These are phyloP conservation scores for Campylorhamphus procurvoides DNA, from an alignment of 2,113 vertebrate species.

Conservation along the genomic window DNA sequence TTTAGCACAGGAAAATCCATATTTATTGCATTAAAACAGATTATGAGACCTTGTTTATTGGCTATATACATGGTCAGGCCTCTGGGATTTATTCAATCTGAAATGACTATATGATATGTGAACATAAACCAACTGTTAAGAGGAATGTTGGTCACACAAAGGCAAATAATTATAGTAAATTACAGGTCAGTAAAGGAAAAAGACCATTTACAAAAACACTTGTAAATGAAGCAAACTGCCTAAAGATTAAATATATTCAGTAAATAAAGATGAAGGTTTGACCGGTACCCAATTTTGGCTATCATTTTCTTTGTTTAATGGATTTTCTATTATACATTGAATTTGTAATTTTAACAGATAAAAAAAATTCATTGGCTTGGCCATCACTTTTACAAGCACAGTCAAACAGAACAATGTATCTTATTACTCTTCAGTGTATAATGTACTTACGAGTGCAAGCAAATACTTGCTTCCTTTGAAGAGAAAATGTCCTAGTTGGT, in stretches of 20 bases:
- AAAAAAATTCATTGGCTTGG: not conserved
- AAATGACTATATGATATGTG: not conserved
- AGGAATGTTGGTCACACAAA: not conserved
- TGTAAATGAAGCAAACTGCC: not conserved
- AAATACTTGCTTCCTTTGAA: not conserved
- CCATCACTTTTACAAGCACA: not conserved
- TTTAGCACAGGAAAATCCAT: conserved; percentile 51
- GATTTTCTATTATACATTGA: not conserved
- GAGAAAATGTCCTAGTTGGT: not conserved
- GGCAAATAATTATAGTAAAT: conserved; percentile 7
- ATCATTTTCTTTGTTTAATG: not conserved
- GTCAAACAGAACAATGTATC: not conserved
- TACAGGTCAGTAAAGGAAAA: conserved; percentile 21
- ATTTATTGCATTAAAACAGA: conserved; percentile 27
- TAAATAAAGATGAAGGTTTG: conserved; percentile 1
- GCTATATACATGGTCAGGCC: not conserved
- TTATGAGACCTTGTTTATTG: conserved; percentile 24
- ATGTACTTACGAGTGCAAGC: not conserved
- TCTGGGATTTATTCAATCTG: conserved; percentile 32
- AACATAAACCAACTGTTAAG: not conserved
- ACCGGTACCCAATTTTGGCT: not conserved
- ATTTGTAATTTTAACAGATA: not conserved
- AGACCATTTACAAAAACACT: not conserved
- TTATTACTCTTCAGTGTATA: not conserved
- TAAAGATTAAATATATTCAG: not conserved